Conservation (phyloP, 2,888 invertebrate species). For the Lithophane ornitopus region DNA sequence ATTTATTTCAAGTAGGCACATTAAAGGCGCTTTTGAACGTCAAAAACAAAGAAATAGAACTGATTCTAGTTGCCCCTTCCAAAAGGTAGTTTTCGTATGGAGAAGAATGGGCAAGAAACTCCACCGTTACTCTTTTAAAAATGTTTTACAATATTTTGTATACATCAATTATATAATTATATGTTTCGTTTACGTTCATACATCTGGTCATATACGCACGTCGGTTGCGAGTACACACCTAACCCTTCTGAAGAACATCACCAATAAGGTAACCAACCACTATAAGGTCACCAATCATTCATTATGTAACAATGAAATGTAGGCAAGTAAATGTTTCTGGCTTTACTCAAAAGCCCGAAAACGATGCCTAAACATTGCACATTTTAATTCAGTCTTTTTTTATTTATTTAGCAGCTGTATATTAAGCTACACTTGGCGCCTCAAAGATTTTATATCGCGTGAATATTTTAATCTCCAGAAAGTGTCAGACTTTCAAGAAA, state of each 20-base stretch:
- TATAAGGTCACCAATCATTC: too few species aligned
- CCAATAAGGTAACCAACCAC: background rate
- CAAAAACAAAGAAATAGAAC: too few species aligned
- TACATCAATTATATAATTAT: too few species aligned
- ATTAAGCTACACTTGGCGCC: constrained; percentile 28
- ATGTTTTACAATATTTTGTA: too few species aligned
- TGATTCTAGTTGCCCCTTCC: too few species aligned
- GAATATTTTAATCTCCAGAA: constrained; percentile 55
- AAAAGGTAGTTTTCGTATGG: too few species aligned
- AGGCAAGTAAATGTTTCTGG: constrained; percentile 1
- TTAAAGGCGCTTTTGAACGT: too few species aligned
- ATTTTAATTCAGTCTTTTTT: constrained; percentile 20
- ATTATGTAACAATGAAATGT: constrained; percentile 9
- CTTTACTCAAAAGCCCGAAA: background rate
- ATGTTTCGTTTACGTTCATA: background rate
- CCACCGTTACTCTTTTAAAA: too few species aligned
- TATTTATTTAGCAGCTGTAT: constrained; percentile 34
- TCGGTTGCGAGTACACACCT: background rate
- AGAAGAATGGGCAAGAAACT: too few species aligned
- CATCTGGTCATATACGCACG: background rate
- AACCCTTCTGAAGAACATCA: background rate
- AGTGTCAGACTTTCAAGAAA: constrained; percentile 28
- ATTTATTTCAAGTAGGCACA: too few species aligned
- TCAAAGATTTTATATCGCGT: constrained; percentile 41
- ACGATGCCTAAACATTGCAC: background rate